Percentiles rank a stretch among this genome's conserved stretches.
Conservation (phyloP, 2,797 vertebrate species). For the Falco rusticolus region DNA sequence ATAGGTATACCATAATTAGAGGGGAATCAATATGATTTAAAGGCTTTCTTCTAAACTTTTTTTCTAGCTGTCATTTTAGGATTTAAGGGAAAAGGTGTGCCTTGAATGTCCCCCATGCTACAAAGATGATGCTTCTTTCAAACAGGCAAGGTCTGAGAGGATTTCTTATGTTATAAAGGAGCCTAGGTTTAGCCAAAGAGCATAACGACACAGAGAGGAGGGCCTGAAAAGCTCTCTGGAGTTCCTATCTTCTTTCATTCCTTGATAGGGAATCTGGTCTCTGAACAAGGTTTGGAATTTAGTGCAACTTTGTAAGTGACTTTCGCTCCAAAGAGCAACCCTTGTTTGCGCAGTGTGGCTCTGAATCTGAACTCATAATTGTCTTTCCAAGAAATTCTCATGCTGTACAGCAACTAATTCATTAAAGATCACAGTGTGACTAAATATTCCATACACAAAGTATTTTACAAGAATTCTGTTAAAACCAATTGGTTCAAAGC, state of each 20-base stretch:
- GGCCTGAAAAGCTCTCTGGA: background rate
- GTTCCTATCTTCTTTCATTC: background rate
- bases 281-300: background rate
- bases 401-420: background rate
- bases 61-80: background rate
- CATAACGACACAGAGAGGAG: background rate
- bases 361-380: background rate
- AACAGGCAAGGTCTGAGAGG: background rate
- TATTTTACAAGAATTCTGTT: background rate
- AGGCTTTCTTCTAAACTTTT: background rate
- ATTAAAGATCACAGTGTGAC: background rate
- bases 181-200: background rate
- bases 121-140: background rate
- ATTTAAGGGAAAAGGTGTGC: background rate
- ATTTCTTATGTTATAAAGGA: background rate
- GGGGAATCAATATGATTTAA: background rate
- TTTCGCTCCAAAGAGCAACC: background rate
- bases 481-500: background rate
- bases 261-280: background rate
- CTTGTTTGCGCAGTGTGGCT: accelerated
- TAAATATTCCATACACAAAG: background rate
- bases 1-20: accelerated
- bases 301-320: background rate
- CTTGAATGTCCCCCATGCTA: background rate
- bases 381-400: background rate